Percentiles rank a stretch among this genome's conserved stretches.
phyloP scores from a whole-genome alignment of 2,113 vertebrate genomes.

The Podiceps cristatus region DNA sequence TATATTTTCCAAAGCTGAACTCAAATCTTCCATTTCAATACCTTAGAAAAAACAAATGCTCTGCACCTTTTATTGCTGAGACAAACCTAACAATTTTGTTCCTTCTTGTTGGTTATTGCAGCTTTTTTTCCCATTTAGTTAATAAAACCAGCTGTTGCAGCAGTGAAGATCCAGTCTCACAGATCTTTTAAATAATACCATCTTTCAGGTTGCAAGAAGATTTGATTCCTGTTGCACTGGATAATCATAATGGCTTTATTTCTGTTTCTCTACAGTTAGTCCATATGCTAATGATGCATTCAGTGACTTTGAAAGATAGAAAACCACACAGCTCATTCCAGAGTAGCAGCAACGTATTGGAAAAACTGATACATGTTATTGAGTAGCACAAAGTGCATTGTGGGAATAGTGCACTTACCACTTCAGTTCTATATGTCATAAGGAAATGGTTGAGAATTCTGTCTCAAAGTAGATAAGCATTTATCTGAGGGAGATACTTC shows the following conservation, averaged over 20 bases:
- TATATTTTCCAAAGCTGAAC: slow-evolving; percentile 20
- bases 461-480: background rate
- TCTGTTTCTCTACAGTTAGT: background rate
- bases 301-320: background rate
- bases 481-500: background rate
- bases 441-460: background rate
- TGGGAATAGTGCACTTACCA: background rate
- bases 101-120: background rate
- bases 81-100: background rate
- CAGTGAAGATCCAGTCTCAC: background rate
- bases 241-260: background rate
- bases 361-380: background rate
- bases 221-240: background rate
- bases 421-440: background rate
- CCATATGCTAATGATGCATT: background rate
- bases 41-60: background rate
- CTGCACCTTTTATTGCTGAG: background rate
- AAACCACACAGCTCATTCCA: background rate
- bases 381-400: background rate
- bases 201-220: background rate
- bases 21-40: background rate
- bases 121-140: background rate
- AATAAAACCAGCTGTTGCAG: background rate
- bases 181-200: background rate
- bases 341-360: background rate